Evolutionary conservation across 2,797 vertebrate species (phyloP), one percentile per base, ranked within the genome.

Genomic region (Sebastes iracundus): DNA sequence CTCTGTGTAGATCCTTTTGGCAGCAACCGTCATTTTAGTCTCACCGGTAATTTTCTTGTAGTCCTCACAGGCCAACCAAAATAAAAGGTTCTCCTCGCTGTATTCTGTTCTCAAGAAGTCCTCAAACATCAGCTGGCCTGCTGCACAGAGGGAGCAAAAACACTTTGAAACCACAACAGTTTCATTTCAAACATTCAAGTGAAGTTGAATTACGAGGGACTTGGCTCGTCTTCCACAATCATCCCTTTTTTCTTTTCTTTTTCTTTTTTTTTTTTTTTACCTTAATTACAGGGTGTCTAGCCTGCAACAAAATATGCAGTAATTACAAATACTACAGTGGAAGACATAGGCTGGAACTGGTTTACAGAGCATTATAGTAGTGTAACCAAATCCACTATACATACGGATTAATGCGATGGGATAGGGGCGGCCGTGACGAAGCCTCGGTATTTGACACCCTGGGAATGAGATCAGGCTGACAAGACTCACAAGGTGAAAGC

Each of bases 51-150:
- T 95, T 92, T 94, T 96, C 94, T 96, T 97, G 91, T 96, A 97
- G 72, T 96, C 94, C 79, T 98, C 95, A 0, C 96, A 97, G 85
- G 96, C 96, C 89, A 96, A 90, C 96, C 97, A 98, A 83, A 98
- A 97, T 25, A 97, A 94, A 70, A 97, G 94, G 61, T 98, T 97
- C 91, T 98, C 97, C 66, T 97, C 97, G 10, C 96, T 97, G 94
- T 96, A 97, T 58, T 97, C 95, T 5, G 95, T 96, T 88, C 93
- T 96, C 87, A 98, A 28, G 94, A 97, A 97, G 68, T 93, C 86
- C 87, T 96, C 88, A 52, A 98, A 97, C 87, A 96, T 96, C 87
- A 93, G 92, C 86, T 95, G 90, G 69, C 96, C 97, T 23, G 94
- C 97, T 97, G 87, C 11, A 92, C 42, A 69, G 10, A 71, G 5